These are phyloP conservation scores for Trissoscelio sp. DNA, from an alignment of 2,888 invertebrate genomes.

Conservation along the genomic window DNA sequence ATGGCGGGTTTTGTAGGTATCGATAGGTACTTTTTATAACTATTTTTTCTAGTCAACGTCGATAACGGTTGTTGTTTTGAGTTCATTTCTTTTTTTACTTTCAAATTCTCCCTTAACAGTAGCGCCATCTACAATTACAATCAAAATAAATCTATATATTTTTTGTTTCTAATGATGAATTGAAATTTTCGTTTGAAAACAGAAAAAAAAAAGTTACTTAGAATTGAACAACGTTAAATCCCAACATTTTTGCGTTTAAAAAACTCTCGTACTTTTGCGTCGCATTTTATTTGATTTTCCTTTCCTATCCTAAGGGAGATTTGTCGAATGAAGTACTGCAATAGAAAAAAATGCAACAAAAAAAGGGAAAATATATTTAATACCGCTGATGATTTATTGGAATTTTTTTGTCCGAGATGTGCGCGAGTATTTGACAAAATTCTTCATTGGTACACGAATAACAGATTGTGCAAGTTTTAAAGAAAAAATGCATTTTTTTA, in stretches of 20 bases:
- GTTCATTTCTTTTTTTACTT: no score
- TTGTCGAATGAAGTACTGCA: conserved; percentile 14
- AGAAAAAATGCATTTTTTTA: no score
- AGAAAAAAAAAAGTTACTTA: no score
- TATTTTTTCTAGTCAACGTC: conserved; percentile 19
- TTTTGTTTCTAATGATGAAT: no score
- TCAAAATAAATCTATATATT: no score
- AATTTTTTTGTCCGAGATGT: conserved; percentile 9
- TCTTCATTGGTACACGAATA: not conserved
- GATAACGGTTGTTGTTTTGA: conserved; percentile 37
- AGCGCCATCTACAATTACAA: not conserved
- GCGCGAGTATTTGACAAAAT: conserved; percentile 7
- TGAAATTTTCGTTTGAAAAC: no score
- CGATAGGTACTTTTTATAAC: conserved; percentile 20
- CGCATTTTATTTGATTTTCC: conserved; percentile 14
- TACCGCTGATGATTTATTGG: conserved; percentile 17
- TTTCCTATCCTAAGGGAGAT: conserved; percentile 2
- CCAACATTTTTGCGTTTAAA: not conserved
- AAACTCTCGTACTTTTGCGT: conserved; percentile 1
- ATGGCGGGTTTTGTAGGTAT: conserved; percentile 48
- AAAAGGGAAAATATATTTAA: conserved; percentile 16
- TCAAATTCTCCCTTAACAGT: not conserved
- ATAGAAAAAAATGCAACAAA: conserved; percentile 9
- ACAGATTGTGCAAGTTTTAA: no score
- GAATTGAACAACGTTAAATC: not conserved